Conservation (phyloP, 1,140 invertebrate species). For the Halesus radiatus region DNA sequence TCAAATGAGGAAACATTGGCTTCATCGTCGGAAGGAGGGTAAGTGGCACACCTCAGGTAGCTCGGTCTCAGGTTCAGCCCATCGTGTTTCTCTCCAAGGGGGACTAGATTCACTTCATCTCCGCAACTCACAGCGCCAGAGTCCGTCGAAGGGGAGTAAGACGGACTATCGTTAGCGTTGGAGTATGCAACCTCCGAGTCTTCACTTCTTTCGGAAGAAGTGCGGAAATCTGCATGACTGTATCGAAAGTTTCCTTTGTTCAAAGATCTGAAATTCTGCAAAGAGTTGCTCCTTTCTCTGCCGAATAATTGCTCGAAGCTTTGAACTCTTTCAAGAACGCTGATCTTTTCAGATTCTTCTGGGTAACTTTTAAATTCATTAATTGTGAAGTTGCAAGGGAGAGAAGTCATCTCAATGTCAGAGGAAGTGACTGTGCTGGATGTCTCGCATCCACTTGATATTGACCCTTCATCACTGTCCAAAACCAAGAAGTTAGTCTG, state of each 20-base stretch:
- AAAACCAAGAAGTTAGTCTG: conserved; percentile 70
- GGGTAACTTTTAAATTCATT: conserved; percentile 60
- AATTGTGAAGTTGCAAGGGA: conserved; percentile 63
- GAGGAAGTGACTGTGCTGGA: conserved; percentile 78
- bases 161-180: conserved; percentile 46
- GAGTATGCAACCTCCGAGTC: conserved; percentile 36
- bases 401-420: conserved; percentile 67
- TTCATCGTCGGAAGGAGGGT: conserved; percentile 60
- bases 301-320: conserved; percentile 60
- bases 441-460: conserved; percentile 84
- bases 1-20: conserved; percentile 27
- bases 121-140: conserved; percentile 42
- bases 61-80: conserved; percentile 50
- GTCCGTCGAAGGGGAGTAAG: conserved; percentile 47
- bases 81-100: conserved; percentile 66
- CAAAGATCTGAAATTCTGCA: conserved; percentile 44
- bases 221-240: conserved; percentile 5
- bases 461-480: conserved; percentile 80
- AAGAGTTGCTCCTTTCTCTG: conserved; percentile 54
- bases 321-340: conserved; percentile 60
- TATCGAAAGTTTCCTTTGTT: conserved; percentile 38
- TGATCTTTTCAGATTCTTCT: conserved; percentile 59
- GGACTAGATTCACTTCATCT: conserved; percentile 67
- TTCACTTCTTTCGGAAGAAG: not conserved
- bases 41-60: conserved; percentile 64